phyloP scores from a whole-genome alignment of 2,113 vertebrate genomes.

The Hyla sarda region DNA sequence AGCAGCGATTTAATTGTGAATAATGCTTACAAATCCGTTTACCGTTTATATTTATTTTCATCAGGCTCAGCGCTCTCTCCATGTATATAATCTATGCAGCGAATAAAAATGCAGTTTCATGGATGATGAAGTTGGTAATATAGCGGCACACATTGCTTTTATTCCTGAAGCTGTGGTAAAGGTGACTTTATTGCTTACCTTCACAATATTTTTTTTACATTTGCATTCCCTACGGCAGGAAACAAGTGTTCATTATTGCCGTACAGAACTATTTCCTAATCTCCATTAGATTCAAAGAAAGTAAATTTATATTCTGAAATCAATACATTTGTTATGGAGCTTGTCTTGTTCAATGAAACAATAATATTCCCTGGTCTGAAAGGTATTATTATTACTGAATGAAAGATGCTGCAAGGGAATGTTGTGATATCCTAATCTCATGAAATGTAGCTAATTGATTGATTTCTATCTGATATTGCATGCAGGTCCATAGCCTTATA shows the following conservation, averaged over 20 bases:
- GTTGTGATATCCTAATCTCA: neutral
- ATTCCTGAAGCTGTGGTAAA: neutral
- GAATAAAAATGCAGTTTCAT: conserved; percentile 9
- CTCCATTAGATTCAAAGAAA: neutral
- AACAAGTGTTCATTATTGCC: conserved; percentile 1
- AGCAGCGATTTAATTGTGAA: conserved; percentile 41
- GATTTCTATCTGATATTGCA: neutral
- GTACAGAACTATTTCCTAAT: neutral
- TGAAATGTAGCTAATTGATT: neutral
- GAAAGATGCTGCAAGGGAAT: neutral
- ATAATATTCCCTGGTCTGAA: neutral
- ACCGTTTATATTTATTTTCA: conserved; percentile 31
- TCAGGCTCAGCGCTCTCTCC: neutral
- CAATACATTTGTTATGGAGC: conserved; percentile 9
- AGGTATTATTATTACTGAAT: neutral
- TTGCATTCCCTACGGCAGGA: neutral
- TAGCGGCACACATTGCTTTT: neutral
- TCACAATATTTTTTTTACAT: neutral
- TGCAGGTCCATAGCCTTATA: too few species aligned
- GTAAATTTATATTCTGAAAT: neutral
- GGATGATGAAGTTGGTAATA: neutral
- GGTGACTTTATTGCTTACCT: neutral
- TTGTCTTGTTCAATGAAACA: neutral
- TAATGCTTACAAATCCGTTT: neutral
- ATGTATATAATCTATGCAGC: neutral